A percentile compares a stretch with the other conserved stretches of the same genome.
These are phyloP conservation scores for Poecilobothrus nobilitatus DNA, from an alignment of 2,888 invertebrate species.

Conservation along the genomic window DNA sequence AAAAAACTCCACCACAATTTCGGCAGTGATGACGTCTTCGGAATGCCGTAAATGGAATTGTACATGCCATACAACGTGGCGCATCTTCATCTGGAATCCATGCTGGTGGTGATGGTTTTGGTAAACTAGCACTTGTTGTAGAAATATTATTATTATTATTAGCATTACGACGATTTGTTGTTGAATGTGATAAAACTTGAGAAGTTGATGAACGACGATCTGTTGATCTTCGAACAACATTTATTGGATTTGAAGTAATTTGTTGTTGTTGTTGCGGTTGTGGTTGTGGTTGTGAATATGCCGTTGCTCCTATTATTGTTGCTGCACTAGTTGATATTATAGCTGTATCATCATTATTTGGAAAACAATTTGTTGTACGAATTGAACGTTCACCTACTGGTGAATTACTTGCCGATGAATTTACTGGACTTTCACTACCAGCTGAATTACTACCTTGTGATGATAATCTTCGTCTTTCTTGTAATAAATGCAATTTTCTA, in stretches of 20 bases:
- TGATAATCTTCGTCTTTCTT: slow-evolving; percentile 25
- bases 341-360: neutral
- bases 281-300: slow-evolving; percentile 20
- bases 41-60: slow-evolving; percentile 87
- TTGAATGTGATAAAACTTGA: neutral
- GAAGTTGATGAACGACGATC: slow-evolving; percentile 7
- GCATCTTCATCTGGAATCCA: slow-evolving; percentile 95
- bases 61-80: slow-evolving; percentile 87
- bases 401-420: slow-evolving; percentile 39
- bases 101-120: slow-evolving; percentile 54
- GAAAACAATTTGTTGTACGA: slow-evolving; percentile 13
- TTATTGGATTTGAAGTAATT: slow-evolving; percentile 8
- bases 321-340: neutral
- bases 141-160: neutral
- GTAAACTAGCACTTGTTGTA: slow-evolving; percentile 16
- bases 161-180: neutral
- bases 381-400: slow-evolving; percentile 35
- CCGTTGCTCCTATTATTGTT: neutral
- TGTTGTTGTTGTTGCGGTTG: no score
- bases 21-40: slow-evolving; percentile 93
- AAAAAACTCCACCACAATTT: slow-evolving; percentile 91
- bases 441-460: slow-evolving; percentile 24
- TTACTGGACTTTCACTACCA: slow-evolving; percentile 26
- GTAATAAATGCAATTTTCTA: slow-evolving; percentile 21
- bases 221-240: neutral